phyloP scores from a whole-genome alignment of 2,797 vertebrate species.

The Nannoperca australis region DNA sequence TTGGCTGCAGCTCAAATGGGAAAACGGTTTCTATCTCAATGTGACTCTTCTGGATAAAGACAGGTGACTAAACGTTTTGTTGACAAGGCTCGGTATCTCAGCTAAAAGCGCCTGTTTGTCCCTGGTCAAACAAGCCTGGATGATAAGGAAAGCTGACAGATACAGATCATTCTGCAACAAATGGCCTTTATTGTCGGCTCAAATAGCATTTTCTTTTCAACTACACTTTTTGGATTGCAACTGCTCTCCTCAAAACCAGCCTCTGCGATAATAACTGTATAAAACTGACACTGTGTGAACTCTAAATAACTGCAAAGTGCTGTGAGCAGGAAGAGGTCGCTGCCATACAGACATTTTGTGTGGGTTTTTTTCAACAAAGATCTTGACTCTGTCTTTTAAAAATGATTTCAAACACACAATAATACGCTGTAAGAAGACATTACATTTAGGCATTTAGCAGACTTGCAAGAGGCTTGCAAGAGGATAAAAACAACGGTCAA shows the following conservation, averaged over 20 bases:
- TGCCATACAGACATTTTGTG: neutral
- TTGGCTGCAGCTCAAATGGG: conserved; percentile 45
- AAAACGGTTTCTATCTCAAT: conserved; percentile 47
- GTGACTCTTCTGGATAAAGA: conserved; percentile 57
- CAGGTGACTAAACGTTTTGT: conserved; percentile 64
- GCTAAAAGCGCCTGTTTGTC: conserved; percentile 54
- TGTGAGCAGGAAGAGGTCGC: conserved; percentile 10
- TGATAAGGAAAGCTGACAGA: conserved; percentile 71
- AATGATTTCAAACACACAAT: conserved; percentile 3
- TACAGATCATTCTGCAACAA: conserved; percentile 49
- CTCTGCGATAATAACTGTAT: conserved; percentile 9
- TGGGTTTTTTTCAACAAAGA: neutral
- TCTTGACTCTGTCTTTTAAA: conserved; percentile 2
- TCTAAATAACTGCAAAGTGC: neutral
- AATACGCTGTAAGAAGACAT: neutral
- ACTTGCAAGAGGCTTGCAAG: too few species aligned
- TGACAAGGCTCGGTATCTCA: conserved; percentile 57
- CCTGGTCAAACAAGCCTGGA: conserved; percentile 65
- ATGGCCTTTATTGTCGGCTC: conserved; percentile 38
- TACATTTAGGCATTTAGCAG: neutral
- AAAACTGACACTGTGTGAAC: neutral
- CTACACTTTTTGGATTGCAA: conserved; percentile 17
- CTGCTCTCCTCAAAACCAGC: conserved; percentile 11
- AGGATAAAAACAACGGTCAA: conserved; percentile 18
- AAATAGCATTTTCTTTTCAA: conserved; percentile 18